Percentiles rank a stretch among this genome's conserved stretches.
Evolutionary conservation across 2,888 invertebrate genomes (phyloP).

Genomic region (Cryptosula pallasiana): DNA sequence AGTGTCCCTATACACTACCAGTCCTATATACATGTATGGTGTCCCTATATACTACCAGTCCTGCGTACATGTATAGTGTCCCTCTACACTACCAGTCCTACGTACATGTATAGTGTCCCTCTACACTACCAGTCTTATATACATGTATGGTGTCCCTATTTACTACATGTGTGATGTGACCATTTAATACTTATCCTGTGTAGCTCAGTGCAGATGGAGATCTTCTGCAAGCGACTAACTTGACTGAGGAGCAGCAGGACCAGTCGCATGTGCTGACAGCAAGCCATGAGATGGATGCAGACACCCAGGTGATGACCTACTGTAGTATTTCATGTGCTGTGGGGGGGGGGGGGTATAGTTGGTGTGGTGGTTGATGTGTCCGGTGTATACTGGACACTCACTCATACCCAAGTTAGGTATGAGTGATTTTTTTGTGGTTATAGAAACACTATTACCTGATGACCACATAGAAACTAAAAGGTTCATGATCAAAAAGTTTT

Average conservation of each 20-base stretch:
- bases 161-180: background rate
- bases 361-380: too few species aligned
- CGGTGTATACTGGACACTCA: too few species aligned
- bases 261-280: background rate
- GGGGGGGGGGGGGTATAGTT: too few species aligned
- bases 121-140: background rate
- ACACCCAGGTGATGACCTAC: background rate
- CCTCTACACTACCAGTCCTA: background rate
- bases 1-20: too few species aligned
- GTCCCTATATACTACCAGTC: background rate
- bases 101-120: background rate
- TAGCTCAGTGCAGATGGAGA: slow-evolving; percentile 22
- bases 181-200: background rate
- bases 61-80: background rate
- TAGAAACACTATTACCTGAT: too few species aligned
- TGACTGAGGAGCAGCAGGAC: slow-evolving; percentile 11
- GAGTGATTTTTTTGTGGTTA: too few species aligned
- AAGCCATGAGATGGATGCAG: background rate
- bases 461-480: too few species aligned
- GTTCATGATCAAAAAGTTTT: too few species aligned
- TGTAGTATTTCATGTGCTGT: too few species aligned
- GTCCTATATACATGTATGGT: background rate
- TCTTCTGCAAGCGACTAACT: slow-evolving; percentile 4
- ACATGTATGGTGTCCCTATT: background rate
- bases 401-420: too few species aligned